Evolutionary conservation across 1,140 invertebrate species (phyloP), one percentile per base, ranked within the genome.

Genomic region (Heliconius hewitsoni): DNA sequence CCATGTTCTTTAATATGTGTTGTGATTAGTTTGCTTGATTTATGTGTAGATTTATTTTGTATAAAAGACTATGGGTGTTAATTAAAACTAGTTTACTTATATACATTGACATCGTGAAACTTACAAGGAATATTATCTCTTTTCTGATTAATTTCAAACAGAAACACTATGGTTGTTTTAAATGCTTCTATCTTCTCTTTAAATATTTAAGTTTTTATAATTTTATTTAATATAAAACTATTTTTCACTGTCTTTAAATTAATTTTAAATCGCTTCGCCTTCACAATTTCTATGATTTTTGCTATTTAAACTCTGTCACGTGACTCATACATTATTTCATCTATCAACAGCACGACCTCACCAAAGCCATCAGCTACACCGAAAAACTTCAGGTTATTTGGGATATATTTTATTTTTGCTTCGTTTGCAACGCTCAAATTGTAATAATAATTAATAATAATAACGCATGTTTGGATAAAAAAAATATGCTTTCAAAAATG

Each of bases 331-430:
- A 90, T 90, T 86, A 89, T 91, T 94, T 88, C 91, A 93, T 94
- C 86, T 93, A 94, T 87, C 88, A 84, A 88, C 92, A 94, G 92
- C 93, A 94, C 93, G 91, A 85, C 93, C 88, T 89, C 93, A 94
- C 86, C 93, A 93, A 93, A 94, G 92, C 86, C 92, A 94, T 94
- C 93, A 94, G 90, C 89, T 93, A 90, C 93, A 94, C 92, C 90
- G 93, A 93, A 94, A 94, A 86, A 82, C 91, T 86, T 94, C 93
- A 94, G 93, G 93, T 94, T 93, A 93, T 77, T 88, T 87, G 77
- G 80, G 77, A 78, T 78, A 76, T 78, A 81, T 75, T 81, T 81
- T 81, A 81, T 81, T 81, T 81, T 72, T 78, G 80, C 76, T 75
- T 78, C 30, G 74, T 81, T 71, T 77, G 80, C 80, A 18, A 75